Conservation (phyloP, 2,113 vertebrate species). For the Bucco capensis region DNA sequence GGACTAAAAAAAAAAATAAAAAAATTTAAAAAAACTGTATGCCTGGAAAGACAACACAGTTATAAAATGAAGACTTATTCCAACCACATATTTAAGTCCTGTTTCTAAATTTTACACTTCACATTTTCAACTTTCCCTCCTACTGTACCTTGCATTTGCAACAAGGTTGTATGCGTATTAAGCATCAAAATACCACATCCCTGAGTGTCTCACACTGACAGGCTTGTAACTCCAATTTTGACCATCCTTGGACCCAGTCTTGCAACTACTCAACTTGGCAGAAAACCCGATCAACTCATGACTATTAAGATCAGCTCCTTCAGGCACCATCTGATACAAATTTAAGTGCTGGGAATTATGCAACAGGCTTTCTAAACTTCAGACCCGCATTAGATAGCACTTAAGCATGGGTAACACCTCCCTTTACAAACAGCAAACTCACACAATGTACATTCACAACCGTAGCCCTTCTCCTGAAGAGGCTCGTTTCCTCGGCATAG, state of each 20-base stretch:
- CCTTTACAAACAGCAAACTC: background rate
- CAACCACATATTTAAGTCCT: background rate
- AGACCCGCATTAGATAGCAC: background rate
- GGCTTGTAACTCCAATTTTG: background rate
- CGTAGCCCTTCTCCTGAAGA: background rate
- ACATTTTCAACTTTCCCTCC: background rate
- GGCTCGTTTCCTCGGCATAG: background rate
- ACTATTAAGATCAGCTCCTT: background rate
- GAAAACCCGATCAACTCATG: background rate
- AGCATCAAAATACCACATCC: background rate
- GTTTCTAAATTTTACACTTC: background rate
- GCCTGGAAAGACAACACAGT: background rate
- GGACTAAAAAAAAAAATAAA: background rate
- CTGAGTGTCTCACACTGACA: background rate
- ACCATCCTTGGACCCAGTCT: background rate
- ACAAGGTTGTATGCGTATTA: background rate
- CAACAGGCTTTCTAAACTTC: background rate
- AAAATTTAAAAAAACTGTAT: rapidly evolving
- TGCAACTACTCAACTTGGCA: background rate
- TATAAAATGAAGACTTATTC: background rate
- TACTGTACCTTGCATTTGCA: background rate
- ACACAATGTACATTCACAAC: background rate
- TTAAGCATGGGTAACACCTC: background rate
- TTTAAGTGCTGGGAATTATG: background rate
- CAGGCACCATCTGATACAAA: background rate